Percentiles rank a stretch among this genome's conserved stretches.
These are phyloP conservation scores for Porites cylindrica DNA, from an alignment of 92 coral and sea anemone species.

Conservation along the genomic window DNA sequence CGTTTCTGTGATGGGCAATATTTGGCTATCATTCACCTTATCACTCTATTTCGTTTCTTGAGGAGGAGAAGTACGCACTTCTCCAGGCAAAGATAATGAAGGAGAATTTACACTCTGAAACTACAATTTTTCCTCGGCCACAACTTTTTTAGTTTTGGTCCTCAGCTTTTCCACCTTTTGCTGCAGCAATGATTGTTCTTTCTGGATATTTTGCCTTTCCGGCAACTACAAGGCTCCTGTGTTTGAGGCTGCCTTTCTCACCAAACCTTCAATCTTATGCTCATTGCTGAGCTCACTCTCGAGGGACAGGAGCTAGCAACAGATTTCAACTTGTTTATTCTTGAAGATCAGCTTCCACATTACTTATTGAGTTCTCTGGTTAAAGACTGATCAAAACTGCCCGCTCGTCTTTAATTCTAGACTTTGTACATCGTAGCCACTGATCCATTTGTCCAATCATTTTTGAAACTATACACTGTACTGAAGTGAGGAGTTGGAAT, in stretches of 20 bases:
- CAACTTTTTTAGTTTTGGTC: neutral
- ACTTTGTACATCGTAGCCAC: neutral
- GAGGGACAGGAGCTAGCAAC: neutral
- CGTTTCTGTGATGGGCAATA: too few species aligned
- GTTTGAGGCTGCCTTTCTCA: constrained; percentile 10
- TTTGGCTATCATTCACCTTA: too few species aligned
- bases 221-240: neutral
- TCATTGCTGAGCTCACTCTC: neutral
- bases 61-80: too few species aligned
- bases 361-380: too few species aligned
- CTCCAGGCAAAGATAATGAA: too few species aligned
- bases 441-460: neutral
- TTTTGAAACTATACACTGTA: too few species aligned
- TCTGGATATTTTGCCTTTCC: constrained; percentile 5
- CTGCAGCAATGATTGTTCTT: neutral
- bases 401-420: too few species aligned
- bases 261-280: constrained; percentile 8
- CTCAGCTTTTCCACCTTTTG: neutral
- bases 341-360: too few species aligned
- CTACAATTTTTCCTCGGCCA: constrained; percentile 11
- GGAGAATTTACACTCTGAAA: too few species aligned
- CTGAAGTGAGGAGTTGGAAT: neutral
- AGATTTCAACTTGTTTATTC: neutral
- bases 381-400: too few species aligned
- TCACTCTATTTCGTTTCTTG: too few species aligned